A percentile compares a stretch with the other conserved stretches of the same genome.
Evolutionary conservation across 2,797 vertebrate genomes (phyloP).

Genomic region (Schizopygopsis malacanthus): DNA sequence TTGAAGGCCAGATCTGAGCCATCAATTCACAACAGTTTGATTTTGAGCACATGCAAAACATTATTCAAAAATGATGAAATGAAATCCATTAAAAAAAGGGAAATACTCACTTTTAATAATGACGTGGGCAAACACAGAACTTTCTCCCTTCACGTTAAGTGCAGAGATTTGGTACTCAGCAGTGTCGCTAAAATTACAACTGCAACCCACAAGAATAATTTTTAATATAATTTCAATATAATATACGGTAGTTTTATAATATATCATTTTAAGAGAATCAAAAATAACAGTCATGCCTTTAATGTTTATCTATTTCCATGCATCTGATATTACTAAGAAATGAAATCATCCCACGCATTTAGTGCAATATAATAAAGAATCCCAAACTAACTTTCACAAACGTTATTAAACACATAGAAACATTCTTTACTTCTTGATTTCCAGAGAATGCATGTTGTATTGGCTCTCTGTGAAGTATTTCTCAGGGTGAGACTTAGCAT

Average conservation of each 20-base stretch:
- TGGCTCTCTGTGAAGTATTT: slow-evolving; percentile 88
- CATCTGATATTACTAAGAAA: neutral
- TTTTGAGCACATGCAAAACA: neutral
- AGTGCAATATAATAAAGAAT: neutral
- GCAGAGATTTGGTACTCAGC: slow-evolving; percentile 91
- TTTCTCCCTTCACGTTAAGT: slow-evolving; percentile 94
- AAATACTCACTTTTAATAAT: slow-evolving; percentile 92
- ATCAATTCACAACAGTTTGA: neutral
- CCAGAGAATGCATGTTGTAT: slow-evolving; percentile 96
- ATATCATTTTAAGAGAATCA: neutral
- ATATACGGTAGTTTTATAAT: neutral
- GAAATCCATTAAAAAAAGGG: neutral
- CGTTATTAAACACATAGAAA: slow-evolving; percentile 7
- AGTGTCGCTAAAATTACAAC: slow-evolving; percentile 92
- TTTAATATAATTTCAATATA: neutral
- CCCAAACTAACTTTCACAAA: neutral
- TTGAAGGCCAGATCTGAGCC: neutral
- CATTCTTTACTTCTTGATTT: slow-evolving; percentile 90
- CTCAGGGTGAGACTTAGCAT: slow-evolving; percentile 84
- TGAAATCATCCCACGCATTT: neutral
- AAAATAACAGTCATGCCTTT: neutral
- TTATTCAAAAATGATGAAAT: neutral
- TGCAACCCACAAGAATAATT: slow-evolving; percentile 67
- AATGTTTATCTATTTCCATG: neutral
- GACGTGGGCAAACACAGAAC: slow-evolving; percentile 85